Percentiles rank a stretch among this genome's conserved stretches.
Evolutionary conservation across 2,797 vertebrate genomes (phyloP).

Genomic region (Onychomys arenicola): DNA sequence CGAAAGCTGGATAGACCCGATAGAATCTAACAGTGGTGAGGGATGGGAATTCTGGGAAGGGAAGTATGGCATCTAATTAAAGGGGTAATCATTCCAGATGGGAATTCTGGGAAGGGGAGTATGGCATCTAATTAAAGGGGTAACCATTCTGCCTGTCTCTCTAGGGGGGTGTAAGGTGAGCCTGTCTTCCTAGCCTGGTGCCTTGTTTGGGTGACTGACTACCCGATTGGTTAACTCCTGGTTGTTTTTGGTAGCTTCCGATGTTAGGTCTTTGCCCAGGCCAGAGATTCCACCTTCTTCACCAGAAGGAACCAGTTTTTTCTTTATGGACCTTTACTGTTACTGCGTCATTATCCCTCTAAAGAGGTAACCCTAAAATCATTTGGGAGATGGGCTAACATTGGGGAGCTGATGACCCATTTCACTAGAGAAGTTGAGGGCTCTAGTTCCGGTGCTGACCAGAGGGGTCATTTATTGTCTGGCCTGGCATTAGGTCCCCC

Average conservation of each 20-base stretch:
- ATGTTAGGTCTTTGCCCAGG: neutral
- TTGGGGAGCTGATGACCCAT: too few relatives aligned
- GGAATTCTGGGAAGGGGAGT: neutral
- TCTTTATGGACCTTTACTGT: neutral
- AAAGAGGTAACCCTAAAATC: neutral
- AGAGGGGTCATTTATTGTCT: neutral
- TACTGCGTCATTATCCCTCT: neutral
- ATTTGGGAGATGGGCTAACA: neutral
- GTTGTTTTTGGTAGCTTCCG: neutral
- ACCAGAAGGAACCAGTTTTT: neutral
- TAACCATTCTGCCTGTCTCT: neutral
- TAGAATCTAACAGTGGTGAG: neutral
- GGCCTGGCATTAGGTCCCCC: neutral
- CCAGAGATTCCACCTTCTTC: neutral
- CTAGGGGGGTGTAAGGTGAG: neutral
- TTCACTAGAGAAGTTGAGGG: too few relatives aligned
- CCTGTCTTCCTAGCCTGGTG: neutral
- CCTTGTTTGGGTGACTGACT: neutral
- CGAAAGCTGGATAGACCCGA: neutral
- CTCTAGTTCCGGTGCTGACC: neutral
- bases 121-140: neutral
- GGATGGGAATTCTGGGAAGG: neutral
- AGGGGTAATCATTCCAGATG: neutral
- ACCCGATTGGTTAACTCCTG: neutral
- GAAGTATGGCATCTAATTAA: neutral